Conservation (phyloP, 2,888 invertebrate species). For the Stenchaetothrips biformis region DNA sequence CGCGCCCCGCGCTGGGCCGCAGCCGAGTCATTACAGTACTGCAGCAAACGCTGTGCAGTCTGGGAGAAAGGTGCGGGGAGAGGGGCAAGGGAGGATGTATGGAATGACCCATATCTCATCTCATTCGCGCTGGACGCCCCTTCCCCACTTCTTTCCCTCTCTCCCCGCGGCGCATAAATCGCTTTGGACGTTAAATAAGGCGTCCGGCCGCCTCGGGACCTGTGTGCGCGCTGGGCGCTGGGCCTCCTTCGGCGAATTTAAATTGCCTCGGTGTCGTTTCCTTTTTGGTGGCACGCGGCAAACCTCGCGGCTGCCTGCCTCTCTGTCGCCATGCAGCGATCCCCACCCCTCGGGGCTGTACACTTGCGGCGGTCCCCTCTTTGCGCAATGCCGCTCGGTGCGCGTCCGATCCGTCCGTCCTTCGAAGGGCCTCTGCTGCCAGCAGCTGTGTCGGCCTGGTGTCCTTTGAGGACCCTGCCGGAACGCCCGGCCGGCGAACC, state of each 20-base stretch:
- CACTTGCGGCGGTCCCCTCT: not conserved
- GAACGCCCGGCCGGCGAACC: not conserved
- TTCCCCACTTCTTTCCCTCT: too few relatives aligned
- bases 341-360: not conserved
- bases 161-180: not conserved
- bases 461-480: not conserved
- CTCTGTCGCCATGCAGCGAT: not conserved
- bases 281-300: not conserved
- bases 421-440: not conserved
- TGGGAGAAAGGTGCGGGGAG: not conserved
- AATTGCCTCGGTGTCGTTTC: not conserved
- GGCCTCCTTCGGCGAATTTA: not conserved
- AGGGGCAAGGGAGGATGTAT: not conserved
- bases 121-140: slow-evolving; percentile 1
- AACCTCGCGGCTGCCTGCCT: not conserved
- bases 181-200: slow-evolving; percentile 14
- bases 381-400: not conserved
- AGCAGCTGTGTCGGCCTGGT: not conserved
- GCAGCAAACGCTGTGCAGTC: not conserved
- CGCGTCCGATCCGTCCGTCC: not conserved
- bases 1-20: not conserved
- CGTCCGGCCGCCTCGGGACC: not conserved
- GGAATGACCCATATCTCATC: slow-evolving; percentile 21
- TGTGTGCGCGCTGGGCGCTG: not conserved
- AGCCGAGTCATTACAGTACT: not conserved